These are phyloP conservation scores for Andrena dorsata DNA, from an alignment of 2,888 invertebrate genomes.

Conservation along the genomic window DNA sequence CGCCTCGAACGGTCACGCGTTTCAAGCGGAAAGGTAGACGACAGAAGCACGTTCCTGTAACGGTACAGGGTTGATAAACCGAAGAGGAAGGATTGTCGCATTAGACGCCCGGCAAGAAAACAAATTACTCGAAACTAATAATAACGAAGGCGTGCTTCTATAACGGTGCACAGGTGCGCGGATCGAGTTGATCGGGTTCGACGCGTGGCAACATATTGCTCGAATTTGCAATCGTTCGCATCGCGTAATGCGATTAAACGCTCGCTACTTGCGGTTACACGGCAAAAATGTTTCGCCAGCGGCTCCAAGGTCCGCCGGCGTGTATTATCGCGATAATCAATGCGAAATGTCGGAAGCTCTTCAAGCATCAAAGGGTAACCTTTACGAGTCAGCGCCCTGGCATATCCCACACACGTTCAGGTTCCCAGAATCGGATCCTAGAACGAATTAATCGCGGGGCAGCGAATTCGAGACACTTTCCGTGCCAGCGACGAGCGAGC, in stretches of 20 bases:
- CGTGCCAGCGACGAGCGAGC: constrained; percentile 6
- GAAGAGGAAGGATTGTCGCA: constrained; percentile 47
- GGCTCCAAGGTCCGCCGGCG: not conserved
- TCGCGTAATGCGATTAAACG: constrained; percentile 28
- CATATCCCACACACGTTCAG: too few relatives aligned
- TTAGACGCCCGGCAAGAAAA: constrained; percentile 46
- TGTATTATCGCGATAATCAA: too few relatives aligned
- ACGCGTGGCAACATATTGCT: constrained; percentile 27
- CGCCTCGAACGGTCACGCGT: constrained; percentile 45
- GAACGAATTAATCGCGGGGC: constrained; percentile 16
- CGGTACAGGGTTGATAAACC: constrained; percentile 45
- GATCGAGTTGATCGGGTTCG: constrained; percentile 22
- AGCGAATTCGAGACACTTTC: not conserved
- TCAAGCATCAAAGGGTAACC: too few relatives aligned
- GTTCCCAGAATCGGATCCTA: not conserved
- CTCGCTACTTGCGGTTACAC: not conserved
- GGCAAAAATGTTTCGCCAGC: too few relatives aligned
- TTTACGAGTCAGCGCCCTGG: too few relatives aligned
- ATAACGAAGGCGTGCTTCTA: constrained; percentile 21
- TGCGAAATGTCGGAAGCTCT: too few relatives aligned
- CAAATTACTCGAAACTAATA: constrained; percentile 57
- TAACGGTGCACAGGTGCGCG: constrained; percentile 43
- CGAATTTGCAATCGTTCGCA: constrained; percentile 20
- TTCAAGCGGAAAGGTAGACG: constrained; percentile 52
- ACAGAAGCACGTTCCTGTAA: constrained; percentile 52